Base-by-base conservation (phyloP, 2,888 invertebrate genomes). In the Torymus auratus region DNA sequence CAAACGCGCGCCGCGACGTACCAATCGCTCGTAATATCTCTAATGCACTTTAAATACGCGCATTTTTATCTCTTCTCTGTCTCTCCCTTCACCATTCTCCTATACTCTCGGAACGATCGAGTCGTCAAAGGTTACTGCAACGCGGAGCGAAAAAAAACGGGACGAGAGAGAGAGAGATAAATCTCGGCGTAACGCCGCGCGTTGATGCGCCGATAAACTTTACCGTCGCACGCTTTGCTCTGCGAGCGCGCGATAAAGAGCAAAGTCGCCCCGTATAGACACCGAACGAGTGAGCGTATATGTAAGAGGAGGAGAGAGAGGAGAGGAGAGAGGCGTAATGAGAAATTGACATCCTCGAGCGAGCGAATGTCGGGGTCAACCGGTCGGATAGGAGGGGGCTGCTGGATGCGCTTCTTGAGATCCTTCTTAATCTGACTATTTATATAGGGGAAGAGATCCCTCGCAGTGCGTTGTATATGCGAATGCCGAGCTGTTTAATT, bases 331-430 rank as follows among this genome's bases (percentile, higher is more conserved):
- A 14, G 12, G 64, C 64, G 82, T 84, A 86, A 87, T 84, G 86
- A 88, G 87, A 87, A 87, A 88, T 87, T 88, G 88, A 87, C 88
- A 86, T 86, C 84, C 20, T 2, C 20, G 2, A 20, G 20, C 20
- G 20, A 20, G 85, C 67, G 82, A 85, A 83, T 81, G 85, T 82
- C 80, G 84, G 85, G 88, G 87, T 88, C 88, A 87, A 86, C 82
- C 86, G 83, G 84, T 91, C 62, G 28, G 28, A 14, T n/a, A 88
- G 88, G 91, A 92, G 92, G 92, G 92, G 92, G 92, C 92, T 92
- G 91, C 92, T 28, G 3, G 3, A 28, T 92, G 91, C 91, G 52
- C 68, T 28, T 68, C 74, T 60, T 72, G 28, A 3, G 53, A 61
- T 73, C 56, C 83, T 83, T 84, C 60, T 65, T 74, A 14, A 53